These are phyloP conservation scores for Raja brachyura DNA, from an alignment of 2,113 vertebrate genomes.

Conservation along the genomic window DNA sequence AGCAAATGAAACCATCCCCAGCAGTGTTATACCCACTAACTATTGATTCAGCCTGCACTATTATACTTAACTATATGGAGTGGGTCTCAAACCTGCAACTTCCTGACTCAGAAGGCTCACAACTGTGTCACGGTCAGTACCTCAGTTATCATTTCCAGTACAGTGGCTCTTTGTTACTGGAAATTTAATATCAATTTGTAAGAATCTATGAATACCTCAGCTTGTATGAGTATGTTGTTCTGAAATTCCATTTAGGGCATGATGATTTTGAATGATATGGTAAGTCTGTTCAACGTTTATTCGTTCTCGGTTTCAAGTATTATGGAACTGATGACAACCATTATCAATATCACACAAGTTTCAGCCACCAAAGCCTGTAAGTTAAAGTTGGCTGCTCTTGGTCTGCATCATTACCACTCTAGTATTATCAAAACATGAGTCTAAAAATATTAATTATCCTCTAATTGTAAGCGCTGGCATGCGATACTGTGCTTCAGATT, in stretches of 20 bases:
- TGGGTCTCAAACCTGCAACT: too few relatives aligned
- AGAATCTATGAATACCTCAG: neutral
- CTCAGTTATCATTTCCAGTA: too few relatives aligned
- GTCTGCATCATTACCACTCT: neutral
- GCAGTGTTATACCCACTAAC: too few relatives aligned
- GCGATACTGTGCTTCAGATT: neutral
- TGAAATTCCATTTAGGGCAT: neutral
- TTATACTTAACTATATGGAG: too few relatives aligned
- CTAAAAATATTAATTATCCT: constrained; percentile 25
- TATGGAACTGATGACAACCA: neutral
- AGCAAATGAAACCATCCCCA: too few relatives aligned
- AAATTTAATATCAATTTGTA: neutral
- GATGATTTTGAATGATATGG: constrained; percentile 14
- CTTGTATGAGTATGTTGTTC: neutral
- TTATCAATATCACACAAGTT: neutral
- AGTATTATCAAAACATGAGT: constrained; percentile 20
- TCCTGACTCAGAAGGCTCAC: too few relatives aligned
- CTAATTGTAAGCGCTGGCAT: neutral
- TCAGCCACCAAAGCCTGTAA: neutral
- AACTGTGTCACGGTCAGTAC: too few relatives aligned
- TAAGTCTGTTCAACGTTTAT: neutral
- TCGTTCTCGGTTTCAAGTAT: neutral
- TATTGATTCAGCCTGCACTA: too few relatives aligned
- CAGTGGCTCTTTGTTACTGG: neutral
- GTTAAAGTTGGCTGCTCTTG: neutral